Base-by-base conservation (phyloP, 2,797 vertebrate genomes). In the Enteromius unitaeniatus region DNA sequence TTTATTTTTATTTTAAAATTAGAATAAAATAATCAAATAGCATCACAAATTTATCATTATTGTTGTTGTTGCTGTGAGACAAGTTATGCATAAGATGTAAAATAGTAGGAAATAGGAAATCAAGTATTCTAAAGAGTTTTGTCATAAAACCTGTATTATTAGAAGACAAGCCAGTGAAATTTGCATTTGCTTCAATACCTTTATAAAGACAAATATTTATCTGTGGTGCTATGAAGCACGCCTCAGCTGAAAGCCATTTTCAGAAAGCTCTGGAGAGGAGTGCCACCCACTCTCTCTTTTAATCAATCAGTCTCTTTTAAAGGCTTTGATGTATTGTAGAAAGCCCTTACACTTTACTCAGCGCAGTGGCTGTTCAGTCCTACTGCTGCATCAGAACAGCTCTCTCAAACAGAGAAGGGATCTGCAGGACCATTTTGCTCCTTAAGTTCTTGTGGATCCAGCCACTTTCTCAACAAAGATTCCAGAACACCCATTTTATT, bases 231-330 rank as follows among this genome's bases (percentile, higher is more conserved):
- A 70, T 69, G 49, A 5, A 84, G 72, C 26, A 21, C 21, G 1
- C 70, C 83, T 79, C 9, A 13, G 14, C 62, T 70, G 53, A 47
- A 31, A 31, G 75, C 1, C 40, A 51, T 47, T 53, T 83, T 65
- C 15, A 45, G 49, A n/a, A 81, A 70, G 68, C 79, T 74, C n/a
- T 68, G 21, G 40, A 47, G 72, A 84, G 83, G 37, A 62, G 17
- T 0, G 8, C 62, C 70, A 51, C 70, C 72, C 58, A 64, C 72
- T 21, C 72, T 51, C 31, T 53, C 76, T 85, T 87, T 81, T 83
- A 76, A 87, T 85, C 81, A 83, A 75, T 49, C 51, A 81, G 65
- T 86, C 84, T 81, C 68, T 86, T 65, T 79, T 67, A 67, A 62
- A 51, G 17, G 14, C 78, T 84, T 83, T 83, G 81, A 81, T 78